phyloP scores from a whole-genome alignment of 2,888 invertebrate genomes.

The Pegoplata infirma region DNA sequence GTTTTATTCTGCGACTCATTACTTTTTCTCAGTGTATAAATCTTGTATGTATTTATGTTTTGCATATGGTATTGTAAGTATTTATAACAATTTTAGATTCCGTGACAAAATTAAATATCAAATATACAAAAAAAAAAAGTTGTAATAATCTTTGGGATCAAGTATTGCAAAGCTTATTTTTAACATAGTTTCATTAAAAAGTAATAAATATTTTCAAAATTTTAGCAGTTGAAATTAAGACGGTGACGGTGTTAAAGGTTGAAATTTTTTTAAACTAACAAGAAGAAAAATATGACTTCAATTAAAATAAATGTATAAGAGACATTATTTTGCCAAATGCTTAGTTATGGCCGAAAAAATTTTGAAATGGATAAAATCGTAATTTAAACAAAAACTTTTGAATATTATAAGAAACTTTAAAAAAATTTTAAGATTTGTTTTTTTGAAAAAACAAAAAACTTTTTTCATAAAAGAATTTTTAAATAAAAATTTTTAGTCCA shows the following conservation, averaged over 20 bases:
- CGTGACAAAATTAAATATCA: conserved; percentile 57
- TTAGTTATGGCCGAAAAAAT: no score
- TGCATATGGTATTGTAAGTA: not conserved
- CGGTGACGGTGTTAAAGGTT: not conserved
- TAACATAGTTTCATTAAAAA: conserved; percentile 47
- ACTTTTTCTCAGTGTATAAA: not conserved
- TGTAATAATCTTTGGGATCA: conserved; percentile 24
- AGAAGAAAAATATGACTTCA: no score
- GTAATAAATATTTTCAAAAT: conserved; percentile 37
- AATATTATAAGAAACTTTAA: no score
- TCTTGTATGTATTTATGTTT: not conserved
- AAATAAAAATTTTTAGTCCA: no score
- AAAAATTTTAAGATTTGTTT: no score
- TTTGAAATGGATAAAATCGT: no score
- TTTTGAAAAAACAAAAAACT: no score
- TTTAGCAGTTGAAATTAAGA: conserved; percentile 22
- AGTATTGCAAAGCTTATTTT: conserved; percentile 25
- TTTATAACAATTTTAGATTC: not conserved
- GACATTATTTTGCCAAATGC: no score
- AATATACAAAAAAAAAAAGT: conserved; percentile 3
- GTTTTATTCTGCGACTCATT: no score
- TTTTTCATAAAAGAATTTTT: no score
- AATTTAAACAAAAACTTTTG: no score
- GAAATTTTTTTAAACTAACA: not conserved
- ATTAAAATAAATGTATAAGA: no score